Percentiles rank a stretch among this genome's conserved stretches.
These are phyloP conservation scores for Astropecten irregularis DNA, from an alignment of 53 echinoderm and acorn worm species.

Conservation along the genomic window DNA sequence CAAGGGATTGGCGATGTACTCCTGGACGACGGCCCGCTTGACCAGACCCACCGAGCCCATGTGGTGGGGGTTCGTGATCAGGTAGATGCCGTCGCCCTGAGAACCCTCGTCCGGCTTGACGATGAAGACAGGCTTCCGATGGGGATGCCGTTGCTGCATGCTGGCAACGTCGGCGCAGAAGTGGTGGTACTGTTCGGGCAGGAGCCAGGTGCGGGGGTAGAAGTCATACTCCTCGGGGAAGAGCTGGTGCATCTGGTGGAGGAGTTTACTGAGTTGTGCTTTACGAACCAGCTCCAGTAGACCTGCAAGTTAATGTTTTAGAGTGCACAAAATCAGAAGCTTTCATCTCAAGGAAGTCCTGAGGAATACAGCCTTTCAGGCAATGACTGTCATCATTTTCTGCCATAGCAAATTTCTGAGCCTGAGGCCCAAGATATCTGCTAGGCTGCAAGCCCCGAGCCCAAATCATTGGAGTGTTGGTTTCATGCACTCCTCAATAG, in stretches of 20 bases:
- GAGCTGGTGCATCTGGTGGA: slow-evolving; percentile 84
- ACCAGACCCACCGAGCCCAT: slow-evolving; percentile 71
- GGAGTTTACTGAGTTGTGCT: slow-evolving; percentile 83
- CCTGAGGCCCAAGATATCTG: not conserved
- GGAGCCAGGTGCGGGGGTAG: slow-evolving; percentile 84
- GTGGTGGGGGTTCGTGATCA: slow-evolving; percentile 76
- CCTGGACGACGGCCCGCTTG: slow-evolving; percentile 80
- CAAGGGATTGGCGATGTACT: slow-evolving; percentile 75
- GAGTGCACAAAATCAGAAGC: no score
- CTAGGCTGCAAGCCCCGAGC: not conserved
- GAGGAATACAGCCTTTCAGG: no score
- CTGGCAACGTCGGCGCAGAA: slow-evolving; percentile 72
- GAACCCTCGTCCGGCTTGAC: slow-evolving; percentile 86
- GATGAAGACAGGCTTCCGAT: slow-evolving; percentile 75
- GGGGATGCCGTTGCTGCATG: slow-evolving; percentile 60
- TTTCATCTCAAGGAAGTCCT: no score
- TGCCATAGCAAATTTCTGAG: not conserved
- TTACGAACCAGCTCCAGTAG: slow-evolving; percentile 80
- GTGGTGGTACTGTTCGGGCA: slow-evolving; percentile 82
- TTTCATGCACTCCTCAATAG: no score
- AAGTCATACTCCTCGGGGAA: slow-evolving; percentile 83
- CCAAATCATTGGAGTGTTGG: no score
- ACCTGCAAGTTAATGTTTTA: slow-evolving; percentile 41
- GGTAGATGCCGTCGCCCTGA: slow-evolving; percentile 87
- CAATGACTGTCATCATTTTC: no score